Evolutionary conservation across 2,113 vertebrate species (phyloP).

Genomic region (Chrysochloris asiatica): DNA sequence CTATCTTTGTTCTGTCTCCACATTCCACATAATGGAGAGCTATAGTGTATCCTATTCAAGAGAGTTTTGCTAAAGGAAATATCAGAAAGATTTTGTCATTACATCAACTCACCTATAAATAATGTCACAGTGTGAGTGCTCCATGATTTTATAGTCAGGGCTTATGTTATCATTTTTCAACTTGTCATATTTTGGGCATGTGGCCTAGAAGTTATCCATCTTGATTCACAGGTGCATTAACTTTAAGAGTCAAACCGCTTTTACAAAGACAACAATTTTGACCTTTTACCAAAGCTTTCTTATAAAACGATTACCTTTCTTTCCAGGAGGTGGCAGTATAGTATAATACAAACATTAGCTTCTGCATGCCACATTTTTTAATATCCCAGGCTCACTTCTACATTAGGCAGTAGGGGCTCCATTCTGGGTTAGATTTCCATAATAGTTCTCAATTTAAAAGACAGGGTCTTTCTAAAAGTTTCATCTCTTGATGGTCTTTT

Average conservation of each 20-base stretch:
- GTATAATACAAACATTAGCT: constrained; percentile 71
- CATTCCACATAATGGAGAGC: background rate
- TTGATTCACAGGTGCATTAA: background rate
- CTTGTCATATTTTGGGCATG: background rate
- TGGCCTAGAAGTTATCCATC: background rate
- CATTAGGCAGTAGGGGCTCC: constrained; percentile 8
- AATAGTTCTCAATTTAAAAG: constrained; percentile 74
- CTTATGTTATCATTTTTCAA: background rate
- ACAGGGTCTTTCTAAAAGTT: constrained; percentile 66
- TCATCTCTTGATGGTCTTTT: constrained; percentile 37
- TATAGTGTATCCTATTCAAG: background rate
- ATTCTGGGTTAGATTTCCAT: constrained; percentile 57
- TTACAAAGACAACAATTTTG: background rate
- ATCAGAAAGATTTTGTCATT: background rate
- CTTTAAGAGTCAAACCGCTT: background rate
- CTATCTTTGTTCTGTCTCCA: background rate
- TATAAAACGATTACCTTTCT: background rate
- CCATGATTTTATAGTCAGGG: background rate
- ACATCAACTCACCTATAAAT: background rate
- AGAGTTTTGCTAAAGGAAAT: background rate
- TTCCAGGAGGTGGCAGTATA: constrained; percentile 84
- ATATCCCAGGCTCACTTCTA: background rate
- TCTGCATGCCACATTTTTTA: background rate
- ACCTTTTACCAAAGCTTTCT: background rate
- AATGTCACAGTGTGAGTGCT: background rate